Conservation (phyloP, 2,888 invertebrate genomes). For the Mellilla xanthometata region DNA sequence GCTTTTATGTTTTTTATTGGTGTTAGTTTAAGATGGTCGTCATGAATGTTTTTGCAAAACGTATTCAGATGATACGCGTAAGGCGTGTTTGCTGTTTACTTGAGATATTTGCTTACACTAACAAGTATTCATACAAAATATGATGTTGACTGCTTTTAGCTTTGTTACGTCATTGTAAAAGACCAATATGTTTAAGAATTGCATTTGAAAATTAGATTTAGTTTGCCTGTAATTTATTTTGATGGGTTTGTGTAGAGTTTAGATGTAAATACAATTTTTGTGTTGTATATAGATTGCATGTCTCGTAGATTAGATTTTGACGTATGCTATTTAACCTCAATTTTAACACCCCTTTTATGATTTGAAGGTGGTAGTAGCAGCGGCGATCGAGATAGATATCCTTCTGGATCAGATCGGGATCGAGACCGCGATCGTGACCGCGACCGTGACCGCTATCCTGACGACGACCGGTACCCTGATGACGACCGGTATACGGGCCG, state of each 20-base stretch:
- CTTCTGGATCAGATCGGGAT: constrained; percentile 25
- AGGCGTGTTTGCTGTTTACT: no score
- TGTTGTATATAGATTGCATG: neutral
- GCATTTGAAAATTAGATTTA: no score
- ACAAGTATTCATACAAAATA: no score
- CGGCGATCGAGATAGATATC: constrained; percentile 38
- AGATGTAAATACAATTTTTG: constrained; percentile 9
- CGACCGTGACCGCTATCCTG: constrained; percentile 67
- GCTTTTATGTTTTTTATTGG: neutral
- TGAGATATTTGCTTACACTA: no score
- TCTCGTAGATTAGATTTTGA: neutral
- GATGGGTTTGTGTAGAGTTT: constrained; percentile 6
- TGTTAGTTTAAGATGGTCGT: neutral
- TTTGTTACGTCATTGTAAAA: no score
- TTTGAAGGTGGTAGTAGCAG: constrained; percentile 69
- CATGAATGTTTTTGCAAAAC: constrained; percentile 3
- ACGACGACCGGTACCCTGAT: constrained; percentile 78
- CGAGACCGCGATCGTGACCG: constrained; percentile 45
- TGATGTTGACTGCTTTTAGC: no score
- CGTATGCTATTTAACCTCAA: no score
- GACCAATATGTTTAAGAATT: no score
- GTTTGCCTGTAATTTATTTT: neutral
- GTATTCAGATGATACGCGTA: no score
- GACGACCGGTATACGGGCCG: constrained; percentile 71
- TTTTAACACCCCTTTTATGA: constrained; percentile 21